Evolutionary conservation across 2,797 vertebrate species (phyloP), one percentile per base, ranked within the genome.

Genomic region (Squalus acanthias): DNA sequence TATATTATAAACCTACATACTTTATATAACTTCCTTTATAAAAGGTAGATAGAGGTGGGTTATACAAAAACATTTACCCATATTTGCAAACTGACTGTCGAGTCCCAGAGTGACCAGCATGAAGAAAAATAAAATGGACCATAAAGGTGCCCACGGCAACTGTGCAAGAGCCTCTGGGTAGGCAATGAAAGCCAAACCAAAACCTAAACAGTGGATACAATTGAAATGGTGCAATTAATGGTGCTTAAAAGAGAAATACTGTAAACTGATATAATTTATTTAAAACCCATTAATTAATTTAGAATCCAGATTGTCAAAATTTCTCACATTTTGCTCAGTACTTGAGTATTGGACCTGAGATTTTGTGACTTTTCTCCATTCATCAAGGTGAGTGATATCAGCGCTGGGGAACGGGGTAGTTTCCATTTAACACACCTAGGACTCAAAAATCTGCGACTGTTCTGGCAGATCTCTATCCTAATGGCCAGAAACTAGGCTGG

Each of bases 111-210:
- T 99, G 87, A 99, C 96, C 29, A 99, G 98, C 99, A 99, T 99
- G 96, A 99, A 98, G 97, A 99, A 99, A 98, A 99, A 99, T 96
- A 99, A 97, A 97, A 99, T 97, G 85, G 99, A 99, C 99, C 99
- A 99, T 85, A 99, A 97, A 0, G 99, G 99, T 57, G 99, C 98
- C 74, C 98, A 97, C 0, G 99, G 99, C 63, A 99, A 97, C 97
- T 98, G 98, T 3, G 98, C 98, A 70, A 99, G 97, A 96, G 99
- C 99, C 95, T 99, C 99, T 94, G 99, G 99, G 97, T 99, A 99
- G 20, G 98, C 99, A 96, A 99, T 99, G 96, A 99, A 99, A 4
- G 99, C 99, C 97, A 99, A 97, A 67, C 98, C 98, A 97, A 99
- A 99, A n/a, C 98, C 99, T 99, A 97, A 50, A 97, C 3, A 95